phyloP scores from a whole-genome alignment of 1,140 invertebrate species.

The Zophobas atratus region DNA sequence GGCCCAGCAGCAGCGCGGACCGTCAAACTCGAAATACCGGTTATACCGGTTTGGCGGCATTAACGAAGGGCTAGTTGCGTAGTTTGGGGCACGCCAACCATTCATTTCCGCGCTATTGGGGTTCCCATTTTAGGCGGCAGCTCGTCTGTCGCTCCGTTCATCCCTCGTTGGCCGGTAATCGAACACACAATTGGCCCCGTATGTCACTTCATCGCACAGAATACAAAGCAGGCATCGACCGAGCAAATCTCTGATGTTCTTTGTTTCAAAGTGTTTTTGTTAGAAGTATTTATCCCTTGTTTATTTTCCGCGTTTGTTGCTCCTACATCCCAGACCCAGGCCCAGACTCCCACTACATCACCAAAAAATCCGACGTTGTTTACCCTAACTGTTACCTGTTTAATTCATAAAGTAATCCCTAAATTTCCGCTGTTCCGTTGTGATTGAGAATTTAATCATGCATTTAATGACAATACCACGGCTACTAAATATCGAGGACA shows the following conservation, averaged over 20 bases:
- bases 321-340: slow-evolving; percentile 9
- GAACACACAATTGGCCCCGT: slow-evolving; percentile 52
- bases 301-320: slow-evolving; percentile 52
- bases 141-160: slow-evolving; percentile 49
- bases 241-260: slow-evolving; percentile 54
- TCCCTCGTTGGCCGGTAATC: slow-evolving; percentile 50
- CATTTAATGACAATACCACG: slow-evolving; percentile 46
- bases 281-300: slow-evolving; percentile 51
- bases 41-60: slow-evolving; percentile 8
- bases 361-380: slow-evolving; percentile 29
- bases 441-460: slow-evolving; percentile 49
- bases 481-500: slow-evolving; percentile 42
- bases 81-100: slow-evolving; percentile 46
- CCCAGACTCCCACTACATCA: slow-evolving; percentile 12
- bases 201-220: slow-evolving; percentile 56
- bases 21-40: slow-evolving; percentile 12
- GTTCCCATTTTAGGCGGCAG: slow-evolving; percentile 48
- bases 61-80: slow-evolving; percentile 42
- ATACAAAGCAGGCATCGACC: slow-evolving; percentile 55
- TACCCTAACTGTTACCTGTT: slow-evolving; percentile 8
- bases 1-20: neutral
- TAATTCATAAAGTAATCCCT: slow-evolving; percentile 42
- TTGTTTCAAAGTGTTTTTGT: slow-evolving; percentile 56
- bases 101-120: slow-evolving; percentile 50
- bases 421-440: slow-evolving; percentile 32